A percentile compares a stretch with the other conserved stretches of the same genome.
Evolutionary conservation across 2,888 invertebrate genomes (phyloP).

Genomic region (Lasioglossum leucozonium): DNA sequence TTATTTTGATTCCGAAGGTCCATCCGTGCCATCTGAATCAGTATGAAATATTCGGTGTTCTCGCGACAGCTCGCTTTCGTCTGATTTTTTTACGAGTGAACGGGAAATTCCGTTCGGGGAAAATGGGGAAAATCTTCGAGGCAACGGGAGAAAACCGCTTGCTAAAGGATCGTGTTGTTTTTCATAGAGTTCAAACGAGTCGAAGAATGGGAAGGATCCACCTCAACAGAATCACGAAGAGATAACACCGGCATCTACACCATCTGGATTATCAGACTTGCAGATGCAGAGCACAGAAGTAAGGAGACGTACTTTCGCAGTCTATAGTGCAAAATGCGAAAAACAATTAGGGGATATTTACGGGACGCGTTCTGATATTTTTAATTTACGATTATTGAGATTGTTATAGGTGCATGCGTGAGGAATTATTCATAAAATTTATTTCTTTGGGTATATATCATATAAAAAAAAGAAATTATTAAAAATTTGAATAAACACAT

Average conservation of each 20-base stretch:
- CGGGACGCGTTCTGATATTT: not conserved
- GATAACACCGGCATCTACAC: conserved; percentile 69
- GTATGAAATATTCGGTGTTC: too few species aligned
- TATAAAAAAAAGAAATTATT: not conserved
- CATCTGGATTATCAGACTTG: conserved; percentile 79
- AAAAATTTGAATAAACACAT: not conserved
- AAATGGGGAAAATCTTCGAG: not conserved
- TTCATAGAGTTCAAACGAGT: conserved; percentile 73
- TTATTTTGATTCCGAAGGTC: conserved; percentile 48
- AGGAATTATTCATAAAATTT: not conserved
- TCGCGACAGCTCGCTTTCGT: not conserved
- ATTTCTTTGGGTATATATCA: too few species aligned
- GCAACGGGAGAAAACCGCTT: not conserved
- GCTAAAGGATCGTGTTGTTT: not conserved
- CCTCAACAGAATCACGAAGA: conserved; percentile 73
- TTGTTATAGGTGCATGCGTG: not conserved
- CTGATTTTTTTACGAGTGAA: too few species aligned
- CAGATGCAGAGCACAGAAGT: conserved; percentile 82
- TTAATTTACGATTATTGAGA: not conserved
- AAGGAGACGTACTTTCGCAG: conserved; percentile 38
- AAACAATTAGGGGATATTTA: not conserved
- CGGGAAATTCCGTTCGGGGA: not conserved
- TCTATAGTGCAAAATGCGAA: not conserved
- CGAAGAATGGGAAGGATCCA: conserved; percentile 76
- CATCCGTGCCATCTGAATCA: not conserved